A percentile compares a stretch with the other conserved stretches of the same genome.
Conservation (phyloP, 2,113 vertebrate species). For the Rhabdomys dilectus region DNA sequence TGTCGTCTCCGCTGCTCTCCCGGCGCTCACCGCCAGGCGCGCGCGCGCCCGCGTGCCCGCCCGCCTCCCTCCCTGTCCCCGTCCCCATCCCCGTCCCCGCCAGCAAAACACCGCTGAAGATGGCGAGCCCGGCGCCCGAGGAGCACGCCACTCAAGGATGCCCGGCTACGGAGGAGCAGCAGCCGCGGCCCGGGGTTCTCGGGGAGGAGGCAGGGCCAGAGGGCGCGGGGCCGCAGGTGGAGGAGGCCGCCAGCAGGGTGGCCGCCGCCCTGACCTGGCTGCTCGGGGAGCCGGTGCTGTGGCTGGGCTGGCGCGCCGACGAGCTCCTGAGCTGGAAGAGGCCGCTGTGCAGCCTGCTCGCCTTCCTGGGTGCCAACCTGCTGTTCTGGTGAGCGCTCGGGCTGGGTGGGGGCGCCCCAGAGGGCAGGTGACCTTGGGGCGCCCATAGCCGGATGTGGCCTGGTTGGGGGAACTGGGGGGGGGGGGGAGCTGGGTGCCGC, state of each 20-base stretch:
- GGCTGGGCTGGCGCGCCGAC: conserved; percentile 76
- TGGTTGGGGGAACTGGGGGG: not conserved
- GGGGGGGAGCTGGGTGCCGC: not conserved
- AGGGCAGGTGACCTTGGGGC: conserved; percentile 63
- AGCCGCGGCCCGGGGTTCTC: not conserved
- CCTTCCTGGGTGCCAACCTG: conserved; percentile 91
- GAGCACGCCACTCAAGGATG: not conserved
- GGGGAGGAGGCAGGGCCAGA: not conserved
- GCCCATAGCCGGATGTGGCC: not conserved
- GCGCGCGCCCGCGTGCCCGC: conserved; percentile 5
- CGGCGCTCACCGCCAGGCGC: conserved; percentile 14
- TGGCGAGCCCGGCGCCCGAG: conserved; percentile 66
- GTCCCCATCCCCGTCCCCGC: not conserved
- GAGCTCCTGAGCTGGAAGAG: conserved; percentile 90
- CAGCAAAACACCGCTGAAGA: conserved; percentile 60
- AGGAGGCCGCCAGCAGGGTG: conserved; percentile 56
- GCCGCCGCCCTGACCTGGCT: conserved; percentile 68
- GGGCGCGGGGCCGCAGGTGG: conserved; percentile 59
- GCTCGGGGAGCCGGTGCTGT: conserved; percentile 81
- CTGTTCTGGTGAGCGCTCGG: conserved; percentile 90
- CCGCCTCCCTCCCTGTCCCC: not conserved
- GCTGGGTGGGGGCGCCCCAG: not conserved
- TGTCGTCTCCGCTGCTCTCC: not conserved
- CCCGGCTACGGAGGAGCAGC: not conserved
- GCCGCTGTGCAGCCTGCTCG: conserved; percentile 88